These are phyloP conservation scores for Oreonectes daqikongensis DNA, from an alignment of 2,797 vertebrate genomes.

Conservation along the genomic window DNA sequence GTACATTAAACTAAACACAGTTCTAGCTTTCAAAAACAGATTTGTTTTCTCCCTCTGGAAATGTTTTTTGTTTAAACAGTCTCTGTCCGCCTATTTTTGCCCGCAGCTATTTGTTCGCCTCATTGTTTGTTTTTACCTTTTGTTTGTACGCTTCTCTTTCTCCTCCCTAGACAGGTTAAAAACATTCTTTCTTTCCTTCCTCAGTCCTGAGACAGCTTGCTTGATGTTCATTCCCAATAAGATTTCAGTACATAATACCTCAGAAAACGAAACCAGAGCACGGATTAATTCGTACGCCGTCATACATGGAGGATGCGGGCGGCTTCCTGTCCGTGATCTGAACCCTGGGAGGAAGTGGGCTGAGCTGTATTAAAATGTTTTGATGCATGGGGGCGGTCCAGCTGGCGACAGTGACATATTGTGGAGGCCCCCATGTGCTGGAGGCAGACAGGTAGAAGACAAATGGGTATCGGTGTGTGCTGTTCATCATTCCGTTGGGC, in stretches of 20 bases:
- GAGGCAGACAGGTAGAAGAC: conserved; percentile 76
- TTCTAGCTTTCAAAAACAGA: not conserved
- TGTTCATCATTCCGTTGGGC: conserved; percentile 74
- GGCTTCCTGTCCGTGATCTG: conserved; percentile 2
- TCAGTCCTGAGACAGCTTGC: not conserved
- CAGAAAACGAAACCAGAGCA: conserved; percentile 1
- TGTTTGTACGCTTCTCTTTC: not conserved
- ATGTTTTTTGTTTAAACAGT: conserved; percentile 24
- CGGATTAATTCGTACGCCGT: not conserved
- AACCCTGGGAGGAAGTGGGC: conserved; percentile 39
- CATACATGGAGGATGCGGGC: not conserved
- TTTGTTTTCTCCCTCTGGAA: conserved; percentile 18
- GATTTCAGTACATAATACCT: not conserved
- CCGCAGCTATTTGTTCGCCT: conserved; percentile 15
- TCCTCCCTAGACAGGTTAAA: not conserved
- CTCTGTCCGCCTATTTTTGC: conserved; percentile 7
- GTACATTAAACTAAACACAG: not conserved
- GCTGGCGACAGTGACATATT: conserved; percentile 78
- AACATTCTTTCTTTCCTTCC: conserved; percentile 4
- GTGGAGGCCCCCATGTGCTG: conserved; percentile 69
- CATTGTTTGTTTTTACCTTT: conserved; percentile 17
- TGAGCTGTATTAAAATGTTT: conserved; percentile 73
- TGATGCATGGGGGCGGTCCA: conserved; percentile 75
- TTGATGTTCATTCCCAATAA: not conserved
- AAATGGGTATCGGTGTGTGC: conserved; percentile 76